phyloP scores from a whole-genome alignment of 1,140 invertebrate species.

The Drosophila ananassae region DNA sequence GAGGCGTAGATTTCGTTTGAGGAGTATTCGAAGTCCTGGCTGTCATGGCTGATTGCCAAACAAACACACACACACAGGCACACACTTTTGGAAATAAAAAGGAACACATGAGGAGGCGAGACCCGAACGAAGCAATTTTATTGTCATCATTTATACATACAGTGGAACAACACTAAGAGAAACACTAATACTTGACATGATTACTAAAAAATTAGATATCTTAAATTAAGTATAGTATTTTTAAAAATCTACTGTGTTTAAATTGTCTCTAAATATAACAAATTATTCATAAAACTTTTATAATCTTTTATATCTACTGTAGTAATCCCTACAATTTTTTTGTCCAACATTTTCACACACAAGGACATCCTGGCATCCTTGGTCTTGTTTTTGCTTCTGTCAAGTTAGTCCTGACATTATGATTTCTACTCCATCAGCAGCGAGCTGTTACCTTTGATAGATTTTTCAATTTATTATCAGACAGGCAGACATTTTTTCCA shows the following conservation, averaged over 20 bases:
- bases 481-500: constrained; percentile 13
- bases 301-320: neutral
- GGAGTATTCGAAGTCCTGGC: constrained; percentile 29
- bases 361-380: constrained; percentile 21
- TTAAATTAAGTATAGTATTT: neutral
- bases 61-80: constrained; percentile 24
- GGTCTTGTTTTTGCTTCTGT: constrained; percentile 26
- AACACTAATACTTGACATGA: neutral
- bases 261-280: too few species aligned
- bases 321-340: constrained; percentile 1
- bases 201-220: too few species aligned
- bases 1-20: constrained; percentile 12
- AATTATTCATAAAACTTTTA: too few species aligned
- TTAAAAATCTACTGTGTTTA: neutral
- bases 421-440: constrained; percentile 44
- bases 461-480: constrained; percentile 61
- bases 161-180: constrained; percentile 19
- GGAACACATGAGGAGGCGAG: constrained; percentile 9
- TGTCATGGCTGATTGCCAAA: constrained; percentile 47
- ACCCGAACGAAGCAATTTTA: constrained; percentile 32
- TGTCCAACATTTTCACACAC: neutral
- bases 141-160: constrained; percentile 52
- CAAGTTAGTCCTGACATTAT: constrained; percentile 41
- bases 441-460: constrained; percentile 32
- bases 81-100: constrained; percentile 11